Percentiles rank a stretch among this genome's conserved stretches.
These are phyloP conservation scores for Geopemphigus sp. DNA, from an alignment of 1,140 invertebrate genomes.

Conservation along the genomic window DNA sequence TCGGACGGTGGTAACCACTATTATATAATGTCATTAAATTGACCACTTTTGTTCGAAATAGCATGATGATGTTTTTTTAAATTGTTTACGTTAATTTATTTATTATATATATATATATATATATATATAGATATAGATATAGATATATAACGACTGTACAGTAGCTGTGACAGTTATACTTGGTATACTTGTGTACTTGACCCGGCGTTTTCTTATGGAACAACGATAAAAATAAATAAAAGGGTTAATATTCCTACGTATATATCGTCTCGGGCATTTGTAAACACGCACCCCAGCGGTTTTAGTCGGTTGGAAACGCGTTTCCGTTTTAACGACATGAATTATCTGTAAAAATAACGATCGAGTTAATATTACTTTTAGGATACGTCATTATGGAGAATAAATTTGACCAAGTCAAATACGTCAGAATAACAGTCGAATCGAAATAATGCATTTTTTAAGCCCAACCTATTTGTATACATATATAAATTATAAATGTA, in stretches of 20 bases:
- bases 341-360: too few species aligned
- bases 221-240: background rate
- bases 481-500: too few species aligned
- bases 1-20: background rate
- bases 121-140: background rate
- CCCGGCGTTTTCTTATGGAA: background rate
- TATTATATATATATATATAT: too few species aligned
- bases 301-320: background rate
- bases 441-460: too few species aligned
- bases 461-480: too few species aligned
- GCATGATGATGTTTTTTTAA: background rate
- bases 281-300: background rate
- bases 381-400: too few species aligned
- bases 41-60: background rate
- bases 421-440: too few species aligned
- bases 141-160: background rate
- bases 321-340: conserved; percentile 1
- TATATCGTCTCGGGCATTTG: too few species aligned
- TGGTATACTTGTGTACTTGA: background rate
- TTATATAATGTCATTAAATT: conserved; percentile 2
- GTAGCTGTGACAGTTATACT: too few species aligned
- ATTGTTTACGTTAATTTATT: background rate
- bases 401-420: too few species aligned
- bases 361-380: too few species aligned
- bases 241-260: conserved; percentile 4